Conservation (phyloP, 2,113 vertebrate genomes). For the Silurus glanis region DNA sequence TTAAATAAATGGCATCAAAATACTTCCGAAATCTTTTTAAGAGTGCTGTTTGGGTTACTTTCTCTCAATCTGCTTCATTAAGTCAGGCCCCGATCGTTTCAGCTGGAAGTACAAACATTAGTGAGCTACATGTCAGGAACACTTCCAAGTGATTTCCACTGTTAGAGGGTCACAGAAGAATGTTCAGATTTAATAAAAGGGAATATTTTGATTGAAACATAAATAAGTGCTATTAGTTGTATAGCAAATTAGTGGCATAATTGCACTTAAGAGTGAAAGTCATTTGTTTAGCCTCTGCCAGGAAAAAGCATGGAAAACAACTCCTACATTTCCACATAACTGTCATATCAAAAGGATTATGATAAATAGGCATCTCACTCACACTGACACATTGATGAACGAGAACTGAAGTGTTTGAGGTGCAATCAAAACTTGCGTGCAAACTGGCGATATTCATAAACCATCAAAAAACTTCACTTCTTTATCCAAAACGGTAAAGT, state of each 20-base stretch:
- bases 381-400: slow-evolving; percentile 67
- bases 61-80: slow-evolving; percentile 62
- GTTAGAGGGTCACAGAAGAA: slow-evolving; percentile 51
- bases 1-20: slow-evolving; percentile 67
- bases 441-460: slow-evolving; percentile 59
- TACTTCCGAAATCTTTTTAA: slow-evolving; percentile 67
- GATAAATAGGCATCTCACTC: slow-evolving; percentile 65
- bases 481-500: slow-evolving; percentile 60
- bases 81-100: slow-evolving; percentile 65
- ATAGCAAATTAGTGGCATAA: slow-evolving; percentile 8
- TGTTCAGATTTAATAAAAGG: slow-evolving; percentile 47
- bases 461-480: slow-evolving; percentile 57
- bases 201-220: not conserved
- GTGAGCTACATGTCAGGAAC: slow-evolving; percentile 57
- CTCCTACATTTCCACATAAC: slow-evolving; percentile 57
- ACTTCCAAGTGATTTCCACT: slow-evolving; percentile 48
- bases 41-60: slow-evolving; percentile 60
- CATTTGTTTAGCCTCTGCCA: slow-evolving; percentile 46
- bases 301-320: slow-evolving; percentile 60
- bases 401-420: slow-evolving; percentile 66
- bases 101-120: slow-evolving; percentile 54
- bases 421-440: slow-evolving; percentile 63
- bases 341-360: slow-evolving; percentile 62
- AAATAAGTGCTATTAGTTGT: not conserved
- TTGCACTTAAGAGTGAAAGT: slow-evolving; percentile 23